Percentiles rank a stretch among this genome's conserved stretches.
phyloP scores from a whole-genome alignment of 2,888 invertebrate genomes.

The Piscicola geometra region DNA sequence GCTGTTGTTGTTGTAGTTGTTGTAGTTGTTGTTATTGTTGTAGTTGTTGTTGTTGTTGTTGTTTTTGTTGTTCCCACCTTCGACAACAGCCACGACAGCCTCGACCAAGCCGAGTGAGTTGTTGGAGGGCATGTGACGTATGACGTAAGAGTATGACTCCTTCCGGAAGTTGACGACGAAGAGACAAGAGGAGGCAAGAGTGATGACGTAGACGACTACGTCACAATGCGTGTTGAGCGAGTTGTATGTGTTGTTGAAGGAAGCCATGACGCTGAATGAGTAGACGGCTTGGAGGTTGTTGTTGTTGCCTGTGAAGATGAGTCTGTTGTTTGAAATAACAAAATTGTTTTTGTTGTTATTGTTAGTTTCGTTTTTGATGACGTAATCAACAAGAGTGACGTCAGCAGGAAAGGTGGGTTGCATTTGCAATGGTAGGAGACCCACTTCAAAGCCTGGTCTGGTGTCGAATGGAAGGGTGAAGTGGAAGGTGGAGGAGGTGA shows the following conservation, averaged over 20 bases:
- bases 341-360: not conserved
- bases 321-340: not conserved
- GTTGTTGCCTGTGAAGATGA: not conserved
- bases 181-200: not conserved
- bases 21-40: too few species aligned
- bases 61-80: not conserved
- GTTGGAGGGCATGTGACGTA: not conserved
- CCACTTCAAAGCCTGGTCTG: not conserved
- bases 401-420: too few species aligned
- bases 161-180: not conserved
- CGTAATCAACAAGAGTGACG: too few species aligned
- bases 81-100: not conserved
- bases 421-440: not conserved
- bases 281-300: not conserved
- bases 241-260: not conserved
- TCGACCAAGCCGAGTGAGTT: not conserved
- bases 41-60: not conserved
- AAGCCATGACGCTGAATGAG: not conserved
- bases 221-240: not conserved
- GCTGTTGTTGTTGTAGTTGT: too few species aligned
- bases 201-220: not conserved
- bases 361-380: too few species aligned
- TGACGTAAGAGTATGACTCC: not conserved
- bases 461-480: not conserved
- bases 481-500: not conserved